Evolutionary conservation across 30 jellyfish, hydroid and myxozoan genomes (phyloP), one percentile per base, ranked within the genome.

Genomic region (Rhopilema esculentum): DNA sequence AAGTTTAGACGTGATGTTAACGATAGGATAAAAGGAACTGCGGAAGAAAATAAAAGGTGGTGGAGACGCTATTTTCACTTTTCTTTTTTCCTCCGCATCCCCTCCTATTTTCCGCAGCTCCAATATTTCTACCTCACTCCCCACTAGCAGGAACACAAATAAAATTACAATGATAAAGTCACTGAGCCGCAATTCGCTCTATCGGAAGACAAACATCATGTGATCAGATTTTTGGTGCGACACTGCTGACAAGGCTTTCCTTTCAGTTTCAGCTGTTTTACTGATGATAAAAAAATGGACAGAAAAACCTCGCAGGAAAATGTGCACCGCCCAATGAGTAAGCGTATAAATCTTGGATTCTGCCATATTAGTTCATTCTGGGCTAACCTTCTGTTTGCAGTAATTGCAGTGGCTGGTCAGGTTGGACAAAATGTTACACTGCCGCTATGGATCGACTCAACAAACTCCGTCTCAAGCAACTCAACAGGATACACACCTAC

Each of bases 381-480:
- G 85, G 93, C 88, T 1, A 85, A 85, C 49, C 75, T 85, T 2
- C 29, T 74, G 30, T 85, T 85, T 22, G 88, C 83, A 0, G 15
- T 22, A 18, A 16, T 51, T 16, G 69, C 88, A 8, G 82, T 72
- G 8, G 26, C 70, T 61, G 93, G 88, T 24, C 80, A 72, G 31
- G 93, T 85, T 4, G 88, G 88, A 19, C 88, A 73, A 33, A 72
- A 27, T 19, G 85, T 85, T 8, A 1, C 85, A 31, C 70, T 69
- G 26, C 88, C 93, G 1, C 68, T 85, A 2, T 85, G 82, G 93
- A 29, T 85, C 7, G 93, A 73, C 71, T 33, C 82, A 1, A 49
- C 86, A 2, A 63, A 69, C 29, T 29, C 69, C 50, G 18, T 18
- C 20, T 19, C 74, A 4, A 31, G 31, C 23, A 71, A 52, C 19